Base-by-base conservation (phyloP, 1,140 invertebrate genomes). In the Drosophila novamexicana region DNA sequence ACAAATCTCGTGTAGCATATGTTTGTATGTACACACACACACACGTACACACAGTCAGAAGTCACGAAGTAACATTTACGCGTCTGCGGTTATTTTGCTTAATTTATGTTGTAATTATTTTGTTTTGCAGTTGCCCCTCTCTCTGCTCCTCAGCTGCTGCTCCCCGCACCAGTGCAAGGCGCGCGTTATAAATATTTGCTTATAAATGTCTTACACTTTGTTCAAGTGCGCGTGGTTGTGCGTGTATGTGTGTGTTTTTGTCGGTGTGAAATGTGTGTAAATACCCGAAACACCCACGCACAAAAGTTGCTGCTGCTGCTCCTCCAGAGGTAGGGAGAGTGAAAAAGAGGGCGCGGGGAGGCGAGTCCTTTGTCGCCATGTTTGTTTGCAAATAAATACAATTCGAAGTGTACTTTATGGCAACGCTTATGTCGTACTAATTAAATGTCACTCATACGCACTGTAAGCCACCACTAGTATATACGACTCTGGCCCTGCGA, bases 71-170 rank as follows among this genome's bases (percentile, higher is more conserved):
- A 66, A 77, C 77, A 79, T 79, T 79, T 79, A 73, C 77, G 77
- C 77, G 69, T 77, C 76, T 80, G 77, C 70, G 77, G 77, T 78
- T 80, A 78, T 78, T 80, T 80, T 80, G 70, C 75, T 78, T 78
- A 80, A 80, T 80, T 80, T 78, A 80, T 80, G 75, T 75, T 80
- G 77, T 80, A 80, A 80, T 80, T 80, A 80, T 77, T 80, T 80
- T 78, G 75, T 74, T 78, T 63, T 44, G 45, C 49, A 37, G 14
- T 47, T 14, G 2, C 29, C 42, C 22, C n/a, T 29, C 52, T n/a
- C 18, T 12, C 7, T n/a, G 34, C 7, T 22, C 6, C 6, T 10
- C 47, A 14, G n/a, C 42, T 29, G 22, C 49, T 32, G n/a, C 40
- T 8, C 37, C 29, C 40, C 47, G 34, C 52, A 29, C 18, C 42